Conservation (phyloP, 2,797 vertebrate species). For the Eulemur coronatus region DNA sequence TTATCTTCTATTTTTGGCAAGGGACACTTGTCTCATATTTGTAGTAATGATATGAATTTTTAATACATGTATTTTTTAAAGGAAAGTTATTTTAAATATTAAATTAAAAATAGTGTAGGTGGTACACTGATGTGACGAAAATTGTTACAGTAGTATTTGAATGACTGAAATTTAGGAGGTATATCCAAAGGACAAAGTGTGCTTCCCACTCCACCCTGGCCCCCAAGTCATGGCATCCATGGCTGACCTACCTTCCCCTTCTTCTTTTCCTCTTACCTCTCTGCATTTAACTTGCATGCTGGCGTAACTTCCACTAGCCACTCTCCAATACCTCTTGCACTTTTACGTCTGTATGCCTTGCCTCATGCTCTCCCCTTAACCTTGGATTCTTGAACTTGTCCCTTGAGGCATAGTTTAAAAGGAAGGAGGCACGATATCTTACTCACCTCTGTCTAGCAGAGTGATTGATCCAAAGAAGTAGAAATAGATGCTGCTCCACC, state of each 20-base stretch:
- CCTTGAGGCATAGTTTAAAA: background rate
- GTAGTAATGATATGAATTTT: background rate
- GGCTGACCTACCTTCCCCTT: background rate
- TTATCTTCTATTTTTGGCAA: background rate
- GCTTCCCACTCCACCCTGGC: fast-evolving
- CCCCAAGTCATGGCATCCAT: background rate
- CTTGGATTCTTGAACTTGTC: background rate
- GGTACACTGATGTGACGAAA: background rate
- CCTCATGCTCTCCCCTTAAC: background rate
- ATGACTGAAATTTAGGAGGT: background rate
- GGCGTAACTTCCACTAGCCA: fast-evolving
- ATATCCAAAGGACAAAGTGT: background rate
- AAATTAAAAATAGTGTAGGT: background rate
- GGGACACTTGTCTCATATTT: background rate
- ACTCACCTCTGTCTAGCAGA: background rate
- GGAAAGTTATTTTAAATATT: background rate
- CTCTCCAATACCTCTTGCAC: background rate
- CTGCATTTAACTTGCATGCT: fast-evolving
- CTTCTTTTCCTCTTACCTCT: background rate
- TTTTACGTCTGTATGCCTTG: background rate
- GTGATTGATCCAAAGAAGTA: background rate
- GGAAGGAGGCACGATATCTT: background rate
- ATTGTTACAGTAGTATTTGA: background rate
- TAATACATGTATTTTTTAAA: background rate
- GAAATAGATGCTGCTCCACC: background rate